Conservation (phyloP, 2,113 vertebrate species). For the Scortum barcoo region DNA sequence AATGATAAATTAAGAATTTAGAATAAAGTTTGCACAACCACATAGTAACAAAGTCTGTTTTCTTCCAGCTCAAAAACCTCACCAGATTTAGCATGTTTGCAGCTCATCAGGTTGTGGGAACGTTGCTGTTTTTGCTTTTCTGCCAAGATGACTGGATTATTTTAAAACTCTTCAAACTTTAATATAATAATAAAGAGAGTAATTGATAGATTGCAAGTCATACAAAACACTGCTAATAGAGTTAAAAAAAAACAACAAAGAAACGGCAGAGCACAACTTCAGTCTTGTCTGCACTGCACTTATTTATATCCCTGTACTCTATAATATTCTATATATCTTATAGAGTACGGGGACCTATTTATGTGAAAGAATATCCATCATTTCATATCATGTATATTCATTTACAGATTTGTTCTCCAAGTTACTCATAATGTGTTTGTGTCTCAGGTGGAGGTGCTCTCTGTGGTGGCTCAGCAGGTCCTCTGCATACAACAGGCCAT, state of each 20-base stretch:
- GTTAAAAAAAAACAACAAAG: not conserved
- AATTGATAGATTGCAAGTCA: constrained; percentile 3
- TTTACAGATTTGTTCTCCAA: not conserved
- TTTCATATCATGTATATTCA: not conserved
- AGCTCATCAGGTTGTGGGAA: constrained; percentile 4
- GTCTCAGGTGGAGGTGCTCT: constrained; percentile 92
- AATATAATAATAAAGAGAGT: not conserved
- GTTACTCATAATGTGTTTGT: constrained; percentile 19
- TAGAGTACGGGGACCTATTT: not conserved
- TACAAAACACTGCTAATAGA: not conserved
- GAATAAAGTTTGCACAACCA: not conserved
- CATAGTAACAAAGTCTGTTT: not conserved
- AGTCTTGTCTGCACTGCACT: not conserved
- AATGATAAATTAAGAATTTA: not conserved
- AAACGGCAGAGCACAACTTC: not conserved
- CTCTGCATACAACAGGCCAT: constrained; percentile 95
- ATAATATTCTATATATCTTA: not conserved
- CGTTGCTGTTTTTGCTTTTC: not conserved
- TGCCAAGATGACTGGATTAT: constrained; percentile 15
- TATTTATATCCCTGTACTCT: no score
- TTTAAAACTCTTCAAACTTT: constrained; percentile 3
- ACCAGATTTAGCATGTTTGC: not conserved
- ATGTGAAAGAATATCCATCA: not conserved
- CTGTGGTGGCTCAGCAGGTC: constrained; percentile 95
- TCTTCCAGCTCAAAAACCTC: not conserved